Base-by-base conservation (phyloP, 2,113 vertebrate genomes). In the Bufo bufo region DNA sequence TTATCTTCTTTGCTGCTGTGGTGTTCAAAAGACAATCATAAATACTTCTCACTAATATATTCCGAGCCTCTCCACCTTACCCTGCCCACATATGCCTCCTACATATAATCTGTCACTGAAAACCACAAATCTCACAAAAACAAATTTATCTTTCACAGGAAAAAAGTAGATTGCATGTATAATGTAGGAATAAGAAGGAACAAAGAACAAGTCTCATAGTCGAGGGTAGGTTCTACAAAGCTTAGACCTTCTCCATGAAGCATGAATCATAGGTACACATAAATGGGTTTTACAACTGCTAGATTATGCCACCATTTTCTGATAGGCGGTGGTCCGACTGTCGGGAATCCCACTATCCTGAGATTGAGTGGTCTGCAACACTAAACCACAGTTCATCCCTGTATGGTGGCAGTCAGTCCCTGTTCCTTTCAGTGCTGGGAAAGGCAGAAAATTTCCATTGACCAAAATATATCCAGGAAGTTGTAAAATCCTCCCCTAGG, bases 91-190 rank as follows among this genome's bases (percentile, higher is more conserved):
- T 75, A 75, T 50, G 33, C 45, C 72, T 75, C 72, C 72, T 4
- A 75, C 72, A 75, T 75, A 50, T 47, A 75, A 75, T 45, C 72
- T 75, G 72, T 75, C 72, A 75, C 47, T 47, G 47, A 75, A 75
- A 75, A 50, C 72, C 47, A 50, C 17, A 19, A 20, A 75, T 75
- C 72, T 75, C 47, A 50, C 72, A 75, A 75, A 75, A 75, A 75
- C 72, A 75, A 75, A 75, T 75, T 75, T 50, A 2, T 50, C 8
- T 20, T 75, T 75, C 9, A 7, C 16, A 3, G 14, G 66, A 16
- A 47, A 50, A 50, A 50, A 50, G 72, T 75, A 50, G 45, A 75
- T 19, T 75, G n/a, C 19, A 50, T 75, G 72, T 75, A 19, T 49
- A 49, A 50, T 4, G 72, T 50, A 49, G 47, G 71, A 47, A 16